Base-by-base conservation (phyloP, 2,888 invertebrate species). In the Trisateles emortualis region DNA sequence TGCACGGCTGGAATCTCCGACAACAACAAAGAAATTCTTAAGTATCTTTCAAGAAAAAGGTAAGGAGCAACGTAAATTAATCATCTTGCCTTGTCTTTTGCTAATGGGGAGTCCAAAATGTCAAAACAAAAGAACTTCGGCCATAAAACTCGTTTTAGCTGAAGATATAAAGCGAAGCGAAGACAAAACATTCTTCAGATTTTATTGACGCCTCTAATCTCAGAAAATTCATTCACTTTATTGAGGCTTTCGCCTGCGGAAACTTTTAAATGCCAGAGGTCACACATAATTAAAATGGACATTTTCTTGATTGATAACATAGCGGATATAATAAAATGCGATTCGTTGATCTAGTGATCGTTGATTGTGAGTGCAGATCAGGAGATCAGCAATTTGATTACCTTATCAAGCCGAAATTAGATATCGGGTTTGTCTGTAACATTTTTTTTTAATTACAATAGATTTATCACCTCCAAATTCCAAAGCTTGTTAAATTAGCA, bases 231-330 rank as follows among this genome's bases (percentile, higher is more conserved):
- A 36, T 26, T 54, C 13, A 52, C 40, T 64, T 59, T 52, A 26
- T 54, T 59, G 22, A 46, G 19, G 19, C 19, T 19, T 19, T 19
- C 5, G 19, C 5, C 2, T 19, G 5, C 2, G 38, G 54, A 46
- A 47, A 52, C 49, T 64, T 64, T 40, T 52, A 29, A 55, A 59
- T 52, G 48, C 22, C 48, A 59, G 39, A 59, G 54, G 53, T 52
- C 59, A 59, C 29, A 59, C 64, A 59, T 47, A 44, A 53, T 19
- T 19, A 19, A 19, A 19, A 19, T 19, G 19, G 19, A 3, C 19
- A 5, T 19, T n/a, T 47, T 33, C 48, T 64, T 54, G 54, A 63
- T 19, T 2, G 5, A 19, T 19, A 5, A 19, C 19, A n/a, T 19
- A 5, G 2, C 19, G 5, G 5, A 19, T 3, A 19, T 3, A 3